phyloP scores from a whole-genome alignment of 2,113 vertebrate species.

The Aix galericulata region DNA sequence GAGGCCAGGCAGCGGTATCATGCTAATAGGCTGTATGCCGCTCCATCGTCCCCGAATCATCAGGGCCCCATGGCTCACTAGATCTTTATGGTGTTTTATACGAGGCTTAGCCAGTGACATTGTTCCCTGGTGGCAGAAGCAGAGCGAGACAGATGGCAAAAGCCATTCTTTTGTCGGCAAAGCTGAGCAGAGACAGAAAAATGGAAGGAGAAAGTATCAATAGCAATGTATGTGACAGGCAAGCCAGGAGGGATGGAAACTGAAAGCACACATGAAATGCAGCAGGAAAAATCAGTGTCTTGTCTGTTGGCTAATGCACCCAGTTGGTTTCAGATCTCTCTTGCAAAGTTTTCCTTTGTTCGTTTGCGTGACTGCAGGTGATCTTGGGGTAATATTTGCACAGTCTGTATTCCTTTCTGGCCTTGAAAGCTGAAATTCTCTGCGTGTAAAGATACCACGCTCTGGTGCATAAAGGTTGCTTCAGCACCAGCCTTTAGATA shows the following conservation, averaged over 20 bases:
- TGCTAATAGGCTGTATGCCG: background rate
- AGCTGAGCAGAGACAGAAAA: background rate
- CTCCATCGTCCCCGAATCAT: background rate
- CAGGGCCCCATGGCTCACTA: background rate
- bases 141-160: background rate
- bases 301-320: background rate
- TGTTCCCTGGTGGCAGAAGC: background rate
- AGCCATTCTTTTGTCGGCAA: background rate
- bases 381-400: background rate
- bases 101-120: background rate
- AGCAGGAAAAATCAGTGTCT: background rate
- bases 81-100: background rate
- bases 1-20: background rate
- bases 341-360: background rate
- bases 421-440: background rate
- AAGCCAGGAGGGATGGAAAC: background rate
- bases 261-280: background rate
- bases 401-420: background rate
- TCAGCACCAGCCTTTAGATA: background rate
- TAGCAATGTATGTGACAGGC: background rate
- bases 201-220: background rate
- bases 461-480: background rate
- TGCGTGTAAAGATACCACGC: fast-evolving
- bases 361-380: background rate
- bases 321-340: background rate